These are phyloP conservation scores for Orthonychiurus folsomi DNA, from an alignment of 2,888 invertebrate species.

Conservation along the genomic window DNA sequence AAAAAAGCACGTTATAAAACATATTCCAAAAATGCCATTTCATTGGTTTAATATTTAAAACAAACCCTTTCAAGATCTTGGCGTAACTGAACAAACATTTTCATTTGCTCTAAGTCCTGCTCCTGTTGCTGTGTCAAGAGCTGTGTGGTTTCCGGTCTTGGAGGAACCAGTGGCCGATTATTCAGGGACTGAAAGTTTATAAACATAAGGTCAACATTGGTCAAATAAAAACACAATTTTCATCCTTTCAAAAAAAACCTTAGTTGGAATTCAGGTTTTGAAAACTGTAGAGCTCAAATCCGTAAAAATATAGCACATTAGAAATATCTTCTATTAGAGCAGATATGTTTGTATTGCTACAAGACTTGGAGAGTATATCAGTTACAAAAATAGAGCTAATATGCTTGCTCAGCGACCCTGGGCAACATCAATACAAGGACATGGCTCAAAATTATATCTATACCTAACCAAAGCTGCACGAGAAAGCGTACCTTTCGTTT, in stretches of 20 bases:
- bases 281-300: too few species aligned
- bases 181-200: constrained; percentile 57
- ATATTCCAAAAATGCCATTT: background rate
- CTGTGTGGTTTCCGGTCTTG: constrained; percentile 75
- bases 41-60: constrained; percentile 5
- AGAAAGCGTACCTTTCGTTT: constrained; percentile 57
- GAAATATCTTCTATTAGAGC: too few species aligned
- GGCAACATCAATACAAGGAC: too few species aligned
- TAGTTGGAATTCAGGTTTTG: too few species aligned
- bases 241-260: constrained; percentile 1
- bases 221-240: background rate
- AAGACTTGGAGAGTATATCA: too few species aligned
- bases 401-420: too few species aligned
- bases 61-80: constrained; percentile 85
- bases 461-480: too few species aligned
- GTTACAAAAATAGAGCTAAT: too few species aligned
- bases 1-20: constrained; percentile 13
- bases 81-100: constrained; percentile 87
- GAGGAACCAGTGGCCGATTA: constrained; percentile 74
- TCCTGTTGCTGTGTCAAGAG: constrained; percentile 73
- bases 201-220: background rate
- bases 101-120: constrained; percentile 85
- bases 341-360: too few species aligned
- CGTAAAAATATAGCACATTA: too few species aligned
- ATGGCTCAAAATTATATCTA: background rate